Base-by-base conservation (phyloP, 2,888 invertebrate species). In the Stenchaetothrips biformis region DNA sequence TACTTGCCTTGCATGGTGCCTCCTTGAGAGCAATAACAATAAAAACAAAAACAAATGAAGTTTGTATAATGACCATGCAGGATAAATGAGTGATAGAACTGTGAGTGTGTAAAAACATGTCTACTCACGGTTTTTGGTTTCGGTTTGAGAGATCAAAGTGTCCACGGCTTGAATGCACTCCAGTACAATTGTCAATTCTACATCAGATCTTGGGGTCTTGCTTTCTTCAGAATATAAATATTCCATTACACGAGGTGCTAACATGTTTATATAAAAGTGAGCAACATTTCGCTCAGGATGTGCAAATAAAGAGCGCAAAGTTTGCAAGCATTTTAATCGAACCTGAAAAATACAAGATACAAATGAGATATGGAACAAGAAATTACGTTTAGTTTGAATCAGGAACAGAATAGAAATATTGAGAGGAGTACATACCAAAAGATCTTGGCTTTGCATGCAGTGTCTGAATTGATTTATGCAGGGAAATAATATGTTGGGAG, bases 401-500 rank as follows among this genome's bases (percentile, higher is more conserved):
- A 25, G 21, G 27, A 27, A 78, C 37, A 77, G 77, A 2, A 7
- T 25, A 21, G 48, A n/a, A 79, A 37, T 18, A 48, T 53, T 25
- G 6, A 80, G 59, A 59, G 6, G 78, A 77, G 48, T 18, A 85
- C 87, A 87, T 85, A 91, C 90, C 83, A 89, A 87, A 82, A 89
- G 87, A 85, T 92, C 91, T 77, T 90, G 89, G 81, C 90, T 91
- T 84, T 92, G 92, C 80, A 95, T 89, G 84, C 95, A 94, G 85
- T 95, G 94, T 62, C 95, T 90, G 87, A 97, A 97, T 85, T 97
- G 94, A 88, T 97, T 95, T 84, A 98, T 94, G 85, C 96, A 96
- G 0, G 96, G 96, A 87, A 95, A 95, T 86, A 95, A 94, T 80
- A 98, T 88, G 84, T 95, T 93, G 16, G 95, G 94, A 53, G 94